Base-by-base conservation (phyloP, 2,113 vertebrate genomes). In the Erpornis zantholeuca region DNA sequence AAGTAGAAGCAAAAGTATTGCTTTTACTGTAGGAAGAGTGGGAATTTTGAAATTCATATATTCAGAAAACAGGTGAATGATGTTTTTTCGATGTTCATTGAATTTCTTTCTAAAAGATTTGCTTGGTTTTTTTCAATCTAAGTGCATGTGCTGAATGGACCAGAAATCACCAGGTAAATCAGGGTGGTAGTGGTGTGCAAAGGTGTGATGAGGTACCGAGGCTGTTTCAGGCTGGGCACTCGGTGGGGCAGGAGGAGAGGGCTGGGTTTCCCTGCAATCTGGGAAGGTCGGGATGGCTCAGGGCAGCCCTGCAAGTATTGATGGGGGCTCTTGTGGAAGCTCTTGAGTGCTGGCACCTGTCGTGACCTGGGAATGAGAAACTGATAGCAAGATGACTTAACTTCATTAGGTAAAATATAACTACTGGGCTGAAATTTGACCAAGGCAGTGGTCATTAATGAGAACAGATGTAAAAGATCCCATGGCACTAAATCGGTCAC, bases 391-490 rank as follows among this genome's bases (percentile, higher is more conserved):
- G 50, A n/a, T 82, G 78, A 50, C 78, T 69, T 72, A 2, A 82
- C 21, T 80, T 88, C 10, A 2, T 47, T 78, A 53, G 92, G 80
- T 94, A 90, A 95, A 94, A 83, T 88, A 6, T 77, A 95, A 94
- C 91, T 63, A 15, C 42, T 12, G 80, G 42, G 42, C 72, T 88
- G 83, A 78, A 83, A 86, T 13, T 31, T 57, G 60, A 70, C 59
- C 54, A 3, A 86, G 79, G 45, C 6, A 5, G 14, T 4, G 36
- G 33, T 53, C 14, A 1, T 45, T 47, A 35, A 1, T 54, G 88
- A 85, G 71, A 92, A 70, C 90, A 95, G 94, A 80, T 92, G 88
- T 20, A 21, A 61, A 73, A 86, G 47, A 70, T 95, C 82, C 80
- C 92, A 82, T 61, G 71, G 88, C 63, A n/a, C 71, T 80, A 5